Conservation (phyloP, 2,113 vertebrate genomes). For the Mesocricetus auratus region DNA sequence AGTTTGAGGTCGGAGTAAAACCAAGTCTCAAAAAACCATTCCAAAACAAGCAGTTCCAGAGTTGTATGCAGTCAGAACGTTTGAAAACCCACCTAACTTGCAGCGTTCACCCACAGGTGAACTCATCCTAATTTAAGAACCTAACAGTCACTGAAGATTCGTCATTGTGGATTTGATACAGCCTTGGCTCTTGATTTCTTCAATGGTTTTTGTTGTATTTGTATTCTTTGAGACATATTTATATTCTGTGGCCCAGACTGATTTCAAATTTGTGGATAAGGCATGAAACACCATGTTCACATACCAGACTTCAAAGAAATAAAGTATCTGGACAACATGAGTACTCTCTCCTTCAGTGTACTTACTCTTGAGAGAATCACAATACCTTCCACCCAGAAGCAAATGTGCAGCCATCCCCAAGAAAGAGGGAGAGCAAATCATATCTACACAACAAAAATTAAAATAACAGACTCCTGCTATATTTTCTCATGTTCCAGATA, state of each 20-base stretch:
- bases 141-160: not conserved
- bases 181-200: not conserved
- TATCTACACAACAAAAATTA: not conserved
- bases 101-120: not conserved
- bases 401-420: not conserved
- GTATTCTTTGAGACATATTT: not conserved
- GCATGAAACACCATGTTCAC: not conserved
- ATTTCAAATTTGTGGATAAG: not conserved
- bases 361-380: not conserved
- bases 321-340: not conserved
- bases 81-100: not conserved
- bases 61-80: too few relatives aligned
- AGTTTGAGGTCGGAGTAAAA: not conserved
- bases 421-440: not conserved
- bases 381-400: not conserved
- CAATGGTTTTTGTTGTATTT: not conserved
- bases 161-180: fast-evolving
- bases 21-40: not conserved
- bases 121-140: not conserved
- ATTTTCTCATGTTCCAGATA: not conserved
- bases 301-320: not conserved
- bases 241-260: not conserved
- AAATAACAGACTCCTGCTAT: not conserved
- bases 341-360: not conserved
- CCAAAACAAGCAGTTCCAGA: not conserved